Base-by-base conservation (phyloP, 2,888 invertebrate species). In the Sminthurides aquaticus region DNA sequence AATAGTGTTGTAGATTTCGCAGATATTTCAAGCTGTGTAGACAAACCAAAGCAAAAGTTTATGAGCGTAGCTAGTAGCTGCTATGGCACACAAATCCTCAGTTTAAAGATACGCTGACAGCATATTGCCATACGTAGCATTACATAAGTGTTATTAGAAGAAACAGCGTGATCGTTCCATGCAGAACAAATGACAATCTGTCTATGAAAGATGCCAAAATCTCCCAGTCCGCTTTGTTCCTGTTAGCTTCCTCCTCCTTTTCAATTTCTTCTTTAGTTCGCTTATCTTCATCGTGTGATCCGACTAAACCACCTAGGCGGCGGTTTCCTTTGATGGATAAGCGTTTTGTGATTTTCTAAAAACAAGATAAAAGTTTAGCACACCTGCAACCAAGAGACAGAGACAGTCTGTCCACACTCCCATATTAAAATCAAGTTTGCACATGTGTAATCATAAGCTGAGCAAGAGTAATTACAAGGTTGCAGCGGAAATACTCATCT, bases 181-280 rank as follows among this genome's bases (percentile, higher is more conserved):
- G 86, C 59, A 82, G 74, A 52, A 84, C 67, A 74, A 86, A 86
- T 2, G 81, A 80, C 57, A 85, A 76, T 60, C 86, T 81, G 77
- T 87, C 86, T 62, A 87, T 80, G 8, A 84, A 84, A 1, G 83
- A 83, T 28, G 85, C 86, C 56, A 86, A 75, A 18, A 85, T 77
- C n/a, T 84, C 78, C 86, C 86, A 87, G 75, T 86, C 86, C 2
- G 70, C 29, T 68, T 68, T 43, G 59, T 64, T 49, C 66, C 49
- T 34, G 34, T 55, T 48, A 48, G 26, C 63, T 60, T 24, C 61
- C 66, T 29, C 65, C 66, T 26, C 67, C 57, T 60, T 3, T 26
- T 43, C 49, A n/a, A 57, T 52, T 49, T 67, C 65, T 55, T 70
- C 68, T 20, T 34, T 34, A 11, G 43, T 34, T 34, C 43, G 43